A percentile compares a stretch with the other conserved stretches of the same genome.
Evolutionary conservation across 2,888 invertebrate genomes (phyloP).

Genomic region (Lacanobia wlatinum): DNA sequence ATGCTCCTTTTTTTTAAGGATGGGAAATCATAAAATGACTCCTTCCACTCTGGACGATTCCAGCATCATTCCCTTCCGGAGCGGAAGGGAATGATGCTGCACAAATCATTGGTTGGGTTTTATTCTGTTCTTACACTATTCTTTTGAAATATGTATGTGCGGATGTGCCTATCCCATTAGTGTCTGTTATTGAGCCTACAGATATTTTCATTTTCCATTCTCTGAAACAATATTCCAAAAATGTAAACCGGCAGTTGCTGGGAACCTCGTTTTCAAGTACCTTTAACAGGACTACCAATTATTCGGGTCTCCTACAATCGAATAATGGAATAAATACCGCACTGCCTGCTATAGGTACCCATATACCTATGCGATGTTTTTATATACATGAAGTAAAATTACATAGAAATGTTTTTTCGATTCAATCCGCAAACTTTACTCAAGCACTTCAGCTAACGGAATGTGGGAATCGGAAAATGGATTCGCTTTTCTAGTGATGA

Average conservation of each 20-base stretch:
- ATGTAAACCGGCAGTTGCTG: not conserved
- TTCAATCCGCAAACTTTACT: constrained; percentile 48
- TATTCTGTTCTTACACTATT: too few relatives aligned
- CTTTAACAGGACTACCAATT: not conserved
- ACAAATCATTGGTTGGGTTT: too few relatives aligned
- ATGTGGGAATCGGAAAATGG: constrained; percentile 43
- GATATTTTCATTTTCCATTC: too few relatives aligned
- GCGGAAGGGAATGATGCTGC: too few relatives aligned
- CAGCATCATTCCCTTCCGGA: too few relatives aligned
- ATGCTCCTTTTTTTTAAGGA: too few relatives aligned
- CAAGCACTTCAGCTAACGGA: constrained; percentile 36
- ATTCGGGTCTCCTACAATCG: not conserved
- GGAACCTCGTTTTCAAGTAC: not conserved
- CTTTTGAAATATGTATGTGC: too few relatives aligned
- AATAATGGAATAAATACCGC: constrained; percentile 14
- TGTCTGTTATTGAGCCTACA: too few relatives aligned
- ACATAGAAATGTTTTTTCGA: constrained; percentile 42
- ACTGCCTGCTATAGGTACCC: not conserved
- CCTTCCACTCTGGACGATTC: too few relatives aligned
- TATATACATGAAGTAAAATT: constrained; percentile 26
- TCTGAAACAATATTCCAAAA: not conserved
- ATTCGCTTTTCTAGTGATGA: constrained; percentile 44
- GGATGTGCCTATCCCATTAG: too few relatives aligned
- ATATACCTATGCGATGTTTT: not conserved
- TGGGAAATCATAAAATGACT: too few relatives aligned